phyloP scores from a whole-genome alignment of 2,888 invertebrate species.

The Xestia xanthographa region DNA sequence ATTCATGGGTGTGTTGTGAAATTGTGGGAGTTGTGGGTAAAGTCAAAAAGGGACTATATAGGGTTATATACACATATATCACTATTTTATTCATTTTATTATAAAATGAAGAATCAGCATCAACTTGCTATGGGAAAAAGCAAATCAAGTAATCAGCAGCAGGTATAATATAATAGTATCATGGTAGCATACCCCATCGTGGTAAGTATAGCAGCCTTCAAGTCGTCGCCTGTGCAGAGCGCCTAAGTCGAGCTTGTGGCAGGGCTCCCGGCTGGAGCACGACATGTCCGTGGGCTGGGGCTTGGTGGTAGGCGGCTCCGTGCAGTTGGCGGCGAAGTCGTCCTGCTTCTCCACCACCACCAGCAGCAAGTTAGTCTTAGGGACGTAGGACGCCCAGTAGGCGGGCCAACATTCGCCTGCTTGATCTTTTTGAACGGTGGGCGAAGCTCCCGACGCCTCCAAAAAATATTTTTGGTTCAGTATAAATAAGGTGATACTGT shows the following conservation, averaged over 20 bases:
- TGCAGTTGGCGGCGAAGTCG: constrained; percentile 75
- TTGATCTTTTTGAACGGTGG: constrained; percentile 78
- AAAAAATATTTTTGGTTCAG: constrained; percentile 91
- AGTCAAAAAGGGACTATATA: background rate
- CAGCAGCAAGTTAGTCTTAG: constrained; percentile 94
- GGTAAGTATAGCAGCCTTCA: constrained; percentile 94
- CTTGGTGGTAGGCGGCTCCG: constrained; percentile 91
- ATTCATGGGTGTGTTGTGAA: background rate
- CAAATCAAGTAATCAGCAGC: background rate
- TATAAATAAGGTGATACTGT: constrained; percentile 92
- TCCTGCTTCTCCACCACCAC: constrained; percentile 92
- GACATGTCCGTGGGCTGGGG: constrained; percentile 81
- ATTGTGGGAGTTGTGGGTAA: background rate
- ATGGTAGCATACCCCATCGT: constrained; percentile 90
- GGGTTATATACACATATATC: background rate
- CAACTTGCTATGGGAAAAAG: background rate
- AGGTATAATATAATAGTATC: background rate
- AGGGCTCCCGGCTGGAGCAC: constrained; percentile 91
- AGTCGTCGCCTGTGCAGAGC: constrained; percentile 92
- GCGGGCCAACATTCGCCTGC: constrained; percentile 80
- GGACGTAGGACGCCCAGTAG: constrained; percentile 93
- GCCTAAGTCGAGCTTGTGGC: constrained; percentile 94
- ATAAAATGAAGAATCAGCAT: background rate
- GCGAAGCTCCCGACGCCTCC: constrained; percentile 77
- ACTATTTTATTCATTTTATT: background rate